phyloP scores from a whole-genome alignment of 2,113 vertebrate genomes.

The Myodes glareolus region DNA sequence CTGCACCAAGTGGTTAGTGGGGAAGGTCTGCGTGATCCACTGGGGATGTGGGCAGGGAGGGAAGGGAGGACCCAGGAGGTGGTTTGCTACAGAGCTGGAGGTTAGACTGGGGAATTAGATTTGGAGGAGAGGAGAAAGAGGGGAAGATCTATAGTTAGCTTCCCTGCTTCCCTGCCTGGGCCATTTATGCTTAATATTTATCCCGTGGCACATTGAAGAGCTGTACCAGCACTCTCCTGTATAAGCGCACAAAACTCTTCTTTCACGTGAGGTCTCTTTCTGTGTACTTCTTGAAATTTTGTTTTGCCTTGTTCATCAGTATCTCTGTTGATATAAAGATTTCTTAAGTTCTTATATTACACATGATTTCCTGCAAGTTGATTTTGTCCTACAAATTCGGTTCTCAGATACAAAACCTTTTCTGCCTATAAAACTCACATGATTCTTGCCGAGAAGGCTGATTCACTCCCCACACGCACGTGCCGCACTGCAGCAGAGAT shows the following conservation, averaged over 20 bases:
- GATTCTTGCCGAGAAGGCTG: neutral
- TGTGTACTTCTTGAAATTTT: neutral
- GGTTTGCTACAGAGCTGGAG: neutral
- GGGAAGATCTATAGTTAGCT: neutral
- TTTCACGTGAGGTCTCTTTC: too few relatives aligned
- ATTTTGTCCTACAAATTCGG: neutral
- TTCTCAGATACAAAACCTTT: neutral
- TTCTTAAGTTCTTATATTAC: neutral
- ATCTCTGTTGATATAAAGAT: neutral
- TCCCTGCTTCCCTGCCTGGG: neutral
- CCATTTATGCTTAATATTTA: neutral
- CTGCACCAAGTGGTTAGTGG: neutral
- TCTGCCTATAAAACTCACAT: neutral
- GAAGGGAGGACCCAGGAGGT: too few relatives aligned
- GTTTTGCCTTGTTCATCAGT: neutral
- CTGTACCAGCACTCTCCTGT: too few relatives aligned
- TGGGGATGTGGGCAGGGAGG: neutral
- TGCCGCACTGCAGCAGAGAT: fast-evolving
- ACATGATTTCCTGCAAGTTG: neutral
- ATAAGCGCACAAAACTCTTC: neutral
- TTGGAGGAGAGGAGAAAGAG: neutral
- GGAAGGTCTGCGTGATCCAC: neutral
- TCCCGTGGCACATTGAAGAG: neutral
- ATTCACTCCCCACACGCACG: fast-evolving
- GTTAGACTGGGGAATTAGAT: neutral